These are phyloP conservation scores for Flabesymbios commensalis DNA, from an alignment of 2,888 invertebrate genomes.

Conservation along the genomic window DNA sequence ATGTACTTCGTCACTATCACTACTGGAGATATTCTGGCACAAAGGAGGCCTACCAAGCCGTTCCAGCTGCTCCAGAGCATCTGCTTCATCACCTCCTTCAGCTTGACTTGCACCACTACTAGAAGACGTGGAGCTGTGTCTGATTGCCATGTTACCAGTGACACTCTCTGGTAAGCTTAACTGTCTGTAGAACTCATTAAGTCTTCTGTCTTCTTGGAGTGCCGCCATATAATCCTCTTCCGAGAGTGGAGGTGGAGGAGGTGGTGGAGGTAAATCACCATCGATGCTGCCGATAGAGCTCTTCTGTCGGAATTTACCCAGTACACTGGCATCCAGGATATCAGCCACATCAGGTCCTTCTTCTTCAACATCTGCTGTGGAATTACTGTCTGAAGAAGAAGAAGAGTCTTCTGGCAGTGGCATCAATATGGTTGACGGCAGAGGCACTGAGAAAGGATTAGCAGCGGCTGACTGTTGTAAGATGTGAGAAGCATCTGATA, in stretches of 20 bases:
- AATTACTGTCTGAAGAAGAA: background rate
- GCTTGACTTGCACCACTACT: no score
- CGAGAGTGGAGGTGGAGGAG: no score
- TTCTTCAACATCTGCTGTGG: background rate
- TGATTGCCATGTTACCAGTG: no score
- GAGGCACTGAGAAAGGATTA: slow-evolving; percentile 2
- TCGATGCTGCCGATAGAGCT: no score
- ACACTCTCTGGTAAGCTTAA: no score
- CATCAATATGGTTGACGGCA: slow-evolving; percentile 1
- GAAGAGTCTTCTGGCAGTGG: background rate
- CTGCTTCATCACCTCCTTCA: background rate
- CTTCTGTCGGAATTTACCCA: no score
- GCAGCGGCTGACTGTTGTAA: background rate
- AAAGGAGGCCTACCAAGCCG: background rate
- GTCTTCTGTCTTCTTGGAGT: no score
- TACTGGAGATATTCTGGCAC: background rate
- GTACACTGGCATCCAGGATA: slow-evolving; percentile 5
- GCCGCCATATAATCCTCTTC: no score
- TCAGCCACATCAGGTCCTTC: slow-evolving; percentile 7
- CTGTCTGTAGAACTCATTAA: no score
- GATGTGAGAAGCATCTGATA: background rate
- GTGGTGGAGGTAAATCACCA: no score
- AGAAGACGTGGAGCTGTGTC: no score
- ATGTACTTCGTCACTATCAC: background rate
- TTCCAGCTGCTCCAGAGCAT: slow-evolving; percentile 1